Evolutionary conservation across 35 echinoderm and acorn worm genomes (phyloP).

Genomic region (Chiridota heheva): DNA sequence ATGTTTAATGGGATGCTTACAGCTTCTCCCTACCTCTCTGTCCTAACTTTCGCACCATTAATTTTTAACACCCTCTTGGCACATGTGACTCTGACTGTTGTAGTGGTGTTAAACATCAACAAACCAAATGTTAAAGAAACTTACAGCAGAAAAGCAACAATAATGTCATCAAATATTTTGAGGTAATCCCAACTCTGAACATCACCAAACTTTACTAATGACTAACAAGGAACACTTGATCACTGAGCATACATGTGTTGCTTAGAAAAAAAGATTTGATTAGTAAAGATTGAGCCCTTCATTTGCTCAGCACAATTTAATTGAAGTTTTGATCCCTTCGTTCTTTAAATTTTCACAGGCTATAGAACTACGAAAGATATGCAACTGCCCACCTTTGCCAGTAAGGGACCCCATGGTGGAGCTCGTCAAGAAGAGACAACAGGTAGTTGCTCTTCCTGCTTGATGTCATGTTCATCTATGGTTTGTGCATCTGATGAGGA

Average conservation of each 20-base stretch:
- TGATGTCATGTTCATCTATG: too few species aligned
- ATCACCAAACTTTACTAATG: too few species aligned
- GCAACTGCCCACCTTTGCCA: conserved; percentile 62
- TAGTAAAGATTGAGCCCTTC: neutral
- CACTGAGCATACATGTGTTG: too few species aligned
- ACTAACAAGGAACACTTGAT: too few species aligned
- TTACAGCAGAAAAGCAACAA: neutral
- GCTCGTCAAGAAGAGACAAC: too few species aligned
- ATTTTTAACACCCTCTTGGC: too few species aligned
- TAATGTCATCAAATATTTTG: neutral
- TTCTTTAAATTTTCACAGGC: conserved; percentile 28
- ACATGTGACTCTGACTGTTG: too few species aligned
- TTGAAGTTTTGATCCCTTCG: neutral
- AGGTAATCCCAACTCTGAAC: too few species aligned
- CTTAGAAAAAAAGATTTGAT: neutral
- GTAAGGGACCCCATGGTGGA: conserved; percentile 16
- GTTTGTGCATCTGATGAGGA: too few species aligned
- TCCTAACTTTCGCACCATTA: too few species aligned
- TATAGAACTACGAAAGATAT: conserved; percentile 37
- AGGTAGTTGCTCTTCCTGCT: too few species aligned
- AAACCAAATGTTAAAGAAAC: neutral
- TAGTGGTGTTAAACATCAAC: too few species aligned
- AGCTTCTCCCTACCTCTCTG: neutral
- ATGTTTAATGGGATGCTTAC: neutral
- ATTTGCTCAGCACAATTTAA: neutral